Conservation (phyloP, 2,888 invertebrate genomes). For the Diadegma fenestrale region DNA sequence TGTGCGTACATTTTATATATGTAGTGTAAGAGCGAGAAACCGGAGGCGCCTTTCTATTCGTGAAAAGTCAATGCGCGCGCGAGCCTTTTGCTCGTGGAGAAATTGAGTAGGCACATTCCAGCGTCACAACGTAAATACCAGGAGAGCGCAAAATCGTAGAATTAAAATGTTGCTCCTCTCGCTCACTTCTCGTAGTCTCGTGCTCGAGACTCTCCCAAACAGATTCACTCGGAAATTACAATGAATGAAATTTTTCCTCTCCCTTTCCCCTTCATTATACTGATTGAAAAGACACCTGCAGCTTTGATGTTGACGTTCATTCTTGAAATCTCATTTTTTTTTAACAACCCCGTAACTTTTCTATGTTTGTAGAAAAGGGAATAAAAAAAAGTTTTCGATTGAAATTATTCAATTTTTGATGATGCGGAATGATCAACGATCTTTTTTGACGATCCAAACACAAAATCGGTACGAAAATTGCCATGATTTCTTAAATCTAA, state of each 20-base stretch:
- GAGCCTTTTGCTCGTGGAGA: conserved; percentile 63
- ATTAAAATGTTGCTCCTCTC: conserved; percentile 61
- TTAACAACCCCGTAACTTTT: not conserved
- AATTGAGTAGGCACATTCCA: conserved; percentile 70
- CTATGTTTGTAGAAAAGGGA: too few species aligned
- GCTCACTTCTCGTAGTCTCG: conserved; percentile 30
- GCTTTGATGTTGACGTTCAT: not conserved
- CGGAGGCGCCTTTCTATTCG: conserved; percentile 70
- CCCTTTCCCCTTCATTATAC: not conserved
- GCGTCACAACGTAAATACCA: conserved; percentile 63
- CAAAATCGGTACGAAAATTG: too few species aligned
- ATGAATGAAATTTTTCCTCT: conserved; percentile 32
- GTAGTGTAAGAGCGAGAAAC: conserved; percentile 62
- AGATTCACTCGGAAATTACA: conserved; percentile 20
- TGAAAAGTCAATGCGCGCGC: conserved; percentile 69
- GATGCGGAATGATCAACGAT: too few species aligned
- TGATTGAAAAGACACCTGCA: not conserved
- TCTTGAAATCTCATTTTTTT: not conserved
- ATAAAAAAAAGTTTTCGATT: too few species aligned
- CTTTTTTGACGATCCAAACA: too few species aligned
- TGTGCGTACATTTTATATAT: conserved; percentile 19
- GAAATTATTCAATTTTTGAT: too few species aligned
- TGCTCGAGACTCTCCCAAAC: conserved; percentile 12
- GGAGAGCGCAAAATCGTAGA: conserved; percentile 63
- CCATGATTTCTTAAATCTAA: too few species aligned